These are phyloP conservation scores for Rhopalosiphum nymphaeae DNA, from an alignment of 2,888 invertebrate genomes.

Conservation along the genomic window DNA sequence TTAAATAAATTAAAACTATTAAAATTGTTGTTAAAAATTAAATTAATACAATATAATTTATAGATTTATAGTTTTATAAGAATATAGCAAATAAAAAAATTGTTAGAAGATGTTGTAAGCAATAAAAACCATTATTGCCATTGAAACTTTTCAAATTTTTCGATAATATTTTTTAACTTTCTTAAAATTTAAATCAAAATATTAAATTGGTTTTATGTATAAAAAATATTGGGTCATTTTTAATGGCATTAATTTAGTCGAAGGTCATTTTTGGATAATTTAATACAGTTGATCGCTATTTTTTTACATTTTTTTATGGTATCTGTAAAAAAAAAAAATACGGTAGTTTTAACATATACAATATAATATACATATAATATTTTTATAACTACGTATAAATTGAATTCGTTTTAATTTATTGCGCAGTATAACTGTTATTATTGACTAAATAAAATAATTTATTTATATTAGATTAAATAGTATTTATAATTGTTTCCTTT, in stretches of 20 bases:
- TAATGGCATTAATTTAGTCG: too few relatives aligned
- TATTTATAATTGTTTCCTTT: background rate
- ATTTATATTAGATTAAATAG: background rate
- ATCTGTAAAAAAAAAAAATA: background rate
- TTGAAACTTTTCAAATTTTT: background rate
- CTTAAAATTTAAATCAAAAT: background rate
- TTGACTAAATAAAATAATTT: background rate
- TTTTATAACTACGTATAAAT: background rate
- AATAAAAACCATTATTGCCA: background rate
- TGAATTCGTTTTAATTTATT: background rate
- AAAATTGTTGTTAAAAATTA: background rate
- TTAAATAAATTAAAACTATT: background rate
- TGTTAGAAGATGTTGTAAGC: background rate
- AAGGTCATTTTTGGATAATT: background rate
- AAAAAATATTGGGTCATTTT: background rate
- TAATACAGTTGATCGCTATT: background rate
- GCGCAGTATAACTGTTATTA: background rate
- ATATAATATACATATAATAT: too few relatives aligned
- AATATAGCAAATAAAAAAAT: background rate
- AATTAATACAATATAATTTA: background rate
- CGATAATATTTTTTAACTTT: background rate
- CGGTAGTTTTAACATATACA: background rate
- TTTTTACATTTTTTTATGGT: background rate
- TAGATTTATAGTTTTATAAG: background rate
- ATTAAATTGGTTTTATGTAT: background rate